These are phyloP conservation scores for Ips nitidus DNA, from an alignment of 1,140 invertebrate genomes.

Conservation along the genomic window DNA sequence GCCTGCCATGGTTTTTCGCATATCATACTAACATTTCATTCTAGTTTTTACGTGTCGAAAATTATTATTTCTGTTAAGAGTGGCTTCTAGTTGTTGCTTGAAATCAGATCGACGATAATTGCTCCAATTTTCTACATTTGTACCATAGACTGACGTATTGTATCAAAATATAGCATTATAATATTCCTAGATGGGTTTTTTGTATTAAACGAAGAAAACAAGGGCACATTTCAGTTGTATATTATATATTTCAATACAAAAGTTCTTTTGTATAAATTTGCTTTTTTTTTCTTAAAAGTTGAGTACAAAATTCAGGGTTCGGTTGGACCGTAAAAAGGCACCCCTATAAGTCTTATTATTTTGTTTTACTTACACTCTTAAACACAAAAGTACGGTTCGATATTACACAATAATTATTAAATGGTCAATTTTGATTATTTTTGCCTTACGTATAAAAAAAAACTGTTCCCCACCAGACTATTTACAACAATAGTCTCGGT, in stretches of 20 bases:
- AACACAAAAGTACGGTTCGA: slow-evolving; percentile 33
- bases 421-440: no score
- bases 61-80: no score
- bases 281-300: slow-evolving; percentile 37
- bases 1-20: no score
- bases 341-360: slow-evolving; percentile 47
- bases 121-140: slow-evolving; percentile 31
- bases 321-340: slow-evolving; percentile 47
- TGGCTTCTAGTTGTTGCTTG: no score
- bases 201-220: neutral
- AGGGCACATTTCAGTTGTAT: slow-evolving; percentile 20
- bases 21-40: no score
- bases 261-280: slow-evolving; percentile 46
- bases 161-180: slow-evolving; percentile 36
- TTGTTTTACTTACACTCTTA: slow-evolving; percentile 41
- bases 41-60: no score
- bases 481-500: slow-evolving; percentile 46
- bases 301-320: slow-evolving; percentile 47
- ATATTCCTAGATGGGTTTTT: slow-evolving; percentile 6
- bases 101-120: neutral
- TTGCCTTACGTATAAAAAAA: no score
- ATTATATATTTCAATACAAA: slow-evolving; percentile 50
- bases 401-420: slow-evolving; percentile 20
- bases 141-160: slow-evolving; percentile 37
- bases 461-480: slow-evolving; percentile 33